These are phyloP conservation scores for Allacma fusca DNA, from an alignment of 2,888 invertebrate species.

Conservation along the genomic window DNA sequence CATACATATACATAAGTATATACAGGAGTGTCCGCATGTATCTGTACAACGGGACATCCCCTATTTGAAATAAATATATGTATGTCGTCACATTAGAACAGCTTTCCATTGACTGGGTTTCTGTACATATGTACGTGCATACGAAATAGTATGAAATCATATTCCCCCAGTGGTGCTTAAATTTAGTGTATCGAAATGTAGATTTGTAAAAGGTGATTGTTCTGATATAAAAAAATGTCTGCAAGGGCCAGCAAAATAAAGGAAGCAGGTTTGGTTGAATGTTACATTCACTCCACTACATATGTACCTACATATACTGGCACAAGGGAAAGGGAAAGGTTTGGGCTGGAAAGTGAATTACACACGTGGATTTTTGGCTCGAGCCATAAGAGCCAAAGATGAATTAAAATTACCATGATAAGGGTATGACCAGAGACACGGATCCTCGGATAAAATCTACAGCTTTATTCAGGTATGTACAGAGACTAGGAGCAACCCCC, in stretches of 20 bases:
- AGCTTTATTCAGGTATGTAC: conserved; percentile 31
- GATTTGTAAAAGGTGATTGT: neutral
- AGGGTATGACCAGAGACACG: conserved; percentile 35
- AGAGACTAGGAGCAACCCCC: neutral
- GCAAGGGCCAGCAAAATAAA: neutral
- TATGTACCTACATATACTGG: neutral
- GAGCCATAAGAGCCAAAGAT: conserved; percentile 17
- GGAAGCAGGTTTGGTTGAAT: neutral
- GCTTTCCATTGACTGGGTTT: neutral
- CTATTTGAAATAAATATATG: neutral
- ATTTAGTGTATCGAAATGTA: conserved; percentile 8
- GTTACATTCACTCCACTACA: too few relatives aligned
- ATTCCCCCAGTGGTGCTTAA: too few relatives aligned
- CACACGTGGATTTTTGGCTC: conserved; percentile 16
- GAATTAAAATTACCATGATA: conserved; percentile 42
- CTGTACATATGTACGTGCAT: neutral
- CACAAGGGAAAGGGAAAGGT: conserved; percentile 17
- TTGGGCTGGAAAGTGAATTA: neutral
- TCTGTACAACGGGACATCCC: too few relatives aligned
- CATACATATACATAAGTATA: too few relatives aligned
- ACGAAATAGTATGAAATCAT: too few relatives aligned
- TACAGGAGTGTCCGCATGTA: too few relatives aligned
- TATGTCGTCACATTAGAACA: neutral
- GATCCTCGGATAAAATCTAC: conserved; percentile 39
- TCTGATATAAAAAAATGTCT: neutral